These are phyloP conservation scores for Chironomus tentans DNA, from an alignment of 2,888 invertebrate genomes.

Conservation along the genomic window DNA sequence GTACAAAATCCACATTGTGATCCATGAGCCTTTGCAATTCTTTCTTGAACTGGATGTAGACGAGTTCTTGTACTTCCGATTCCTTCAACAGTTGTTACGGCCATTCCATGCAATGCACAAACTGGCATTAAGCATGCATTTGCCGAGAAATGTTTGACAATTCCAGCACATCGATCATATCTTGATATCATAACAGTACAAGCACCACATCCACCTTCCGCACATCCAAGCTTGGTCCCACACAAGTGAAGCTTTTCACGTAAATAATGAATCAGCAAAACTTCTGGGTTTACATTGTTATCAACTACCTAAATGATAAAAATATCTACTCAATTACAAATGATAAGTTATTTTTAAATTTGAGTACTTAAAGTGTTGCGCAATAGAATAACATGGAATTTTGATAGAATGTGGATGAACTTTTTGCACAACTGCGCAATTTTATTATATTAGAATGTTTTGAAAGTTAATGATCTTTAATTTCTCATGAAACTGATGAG, in stretches of 20 bases:
- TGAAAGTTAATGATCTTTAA: too few relatives aligned
- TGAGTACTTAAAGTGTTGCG: conserved; percentile 29
- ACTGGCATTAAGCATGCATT: conserved; percentile 87
- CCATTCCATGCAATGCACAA: conserved; percentile 75
- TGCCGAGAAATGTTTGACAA: conserved; percentile 60
- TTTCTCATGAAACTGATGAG: too few relatives aligned
- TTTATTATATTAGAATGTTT: too few relatives aligned
- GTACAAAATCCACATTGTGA: conserved; percentile 63
- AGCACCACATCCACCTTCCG: conserved; percentile 87
- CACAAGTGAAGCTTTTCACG: conserved; percentile 67
- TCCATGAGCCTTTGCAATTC: conserved; percentile 65
- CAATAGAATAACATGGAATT: neutral
- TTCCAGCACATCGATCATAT: conserved; percentile 48
- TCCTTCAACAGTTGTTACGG: conserved; percentile 89
- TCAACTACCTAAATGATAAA: conserved; percentile 55
- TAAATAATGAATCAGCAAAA: conserved; percentile 73
- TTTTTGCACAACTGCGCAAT: too few relatives aligned
- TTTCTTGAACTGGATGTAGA: conserved; percentile 79
- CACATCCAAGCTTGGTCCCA: conserved; percentile 87
- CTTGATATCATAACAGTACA: conserved; percentile 45
- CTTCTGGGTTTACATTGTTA: conserved; percentile 65
- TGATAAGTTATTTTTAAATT: too few relatives aligned
- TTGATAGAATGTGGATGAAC: too few relatives aligned
- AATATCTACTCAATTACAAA: too few relatives aligned
- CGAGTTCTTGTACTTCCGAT: conserved; percentile 71